A percentile compares a stretch with the other conserved stretches of the same genome.
phyloP scores from a whole-genome alignment of 1,140 invertebrate genomes.

The Zaprionus tsacasi region DNA sequence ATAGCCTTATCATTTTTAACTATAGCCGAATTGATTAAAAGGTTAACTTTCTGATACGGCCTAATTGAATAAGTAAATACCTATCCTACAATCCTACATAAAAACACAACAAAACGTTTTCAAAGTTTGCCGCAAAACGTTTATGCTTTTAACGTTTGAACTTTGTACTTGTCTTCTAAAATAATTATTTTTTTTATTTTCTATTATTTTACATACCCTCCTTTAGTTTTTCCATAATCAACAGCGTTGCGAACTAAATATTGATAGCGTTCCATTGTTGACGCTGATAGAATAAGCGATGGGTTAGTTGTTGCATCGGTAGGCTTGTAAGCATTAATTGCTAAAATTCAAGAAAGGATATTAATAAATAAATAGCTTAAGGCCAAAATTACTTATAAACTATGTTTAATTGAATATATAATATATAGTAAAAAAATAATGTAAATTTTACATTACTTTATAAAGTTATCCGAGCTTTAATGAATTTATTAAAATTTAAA shows the following conservation, averaged over 20 bases:
- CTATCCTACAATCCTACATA: too few species aligned
- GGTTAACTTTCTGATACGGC: too few species aligned
- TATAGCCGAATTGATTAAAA: too few species aligned
- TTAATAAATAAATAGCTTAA: not conserved
- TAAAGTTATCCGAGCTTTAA: not conserved
- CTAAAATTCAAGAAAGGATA: slow-evolving; percentile 85
- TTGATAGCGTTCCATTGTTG: slow-evolving; percentile 96
- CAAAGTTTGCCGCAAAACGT: too few species aligned
- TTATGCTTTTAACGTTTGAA: too few species aligned
- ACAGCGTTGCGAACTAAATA: slow-evolving; percentile 95
- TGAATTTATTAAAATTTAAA: not conserved
- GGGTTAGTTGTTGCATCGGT: slow-evolving; percentile 99
- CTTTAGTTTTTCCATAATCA: slow-evolving; percentile 91
- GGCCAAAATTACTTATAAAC: not conserved
- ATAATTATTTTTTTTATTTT: not conserved
- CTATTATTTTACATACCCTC: slow-evolving; percentile 85
- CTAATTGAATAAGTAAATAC: too few species aligned
- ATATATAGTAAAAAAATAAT: too few species aligned
- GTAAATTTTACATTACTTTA: too few species aligned
- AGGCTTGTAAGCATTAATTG: slow-evolving; percentile 98
- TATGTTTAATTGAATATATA: too few species aligned
- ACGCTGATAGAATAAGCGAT: slow-evolving; percentile 97
- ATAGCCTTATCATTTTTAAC: too few species aligned
- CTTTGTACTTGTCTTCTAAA: not conserved
- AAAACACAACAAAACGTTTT: too few species aligned